Conservation (phyloP, 2,113 vertebrate genomes). For the Camelus dromedarius region DNA sequence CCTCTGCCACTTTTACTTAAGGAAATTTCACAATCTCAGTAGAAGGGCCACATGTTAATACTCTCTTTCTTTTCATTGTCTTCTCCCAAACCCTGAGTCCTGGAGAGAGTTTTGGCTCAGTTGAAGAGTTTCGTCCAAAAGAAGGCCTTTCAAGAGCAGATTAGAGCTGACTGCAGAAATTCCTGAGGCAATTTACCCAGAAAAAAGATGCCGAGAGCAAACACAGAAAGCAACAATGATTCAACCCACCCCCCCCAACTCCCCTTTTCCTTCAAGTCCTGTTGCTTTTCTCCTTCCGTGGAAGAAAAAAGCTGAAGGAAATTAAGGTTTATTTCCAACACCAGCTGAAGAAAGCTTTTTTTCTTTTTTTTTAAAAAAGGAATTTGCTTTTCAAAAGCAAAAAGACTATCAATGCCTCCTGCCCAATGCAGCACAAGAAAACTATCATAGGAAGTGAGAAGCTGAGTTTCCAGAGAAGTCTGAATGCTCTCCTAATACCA, state of each 20-base stretch:
- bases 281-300: not conserved
- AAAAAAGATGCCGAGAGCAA: conserved; percentile 39
- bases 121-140: conserved; percentile 38
- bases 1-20: not conserved
- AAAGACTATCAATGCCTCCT: not conserved
- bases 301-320: conserved; percentile 48
- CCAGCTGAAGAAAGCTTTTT: not conserved
- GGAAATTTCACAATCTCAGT: conserved; percentile 17
- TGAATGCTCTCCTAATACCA: not conserved
- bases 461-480: not conserved
- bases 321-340: conserved; percentile 64
- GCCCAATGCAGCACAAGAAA: not conserved
- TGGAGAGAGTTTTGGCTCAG: conserved; percentile 25
- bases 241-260: not conserved
- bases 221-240: conserved; percentile 40
- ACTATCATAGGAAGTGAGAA: not conserved
- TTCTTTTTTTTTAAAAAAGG: no score
- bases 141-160: conserved; percentile 58
- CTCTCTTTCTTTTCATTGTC: conserved; percentile 46
- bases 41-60: conserved; percentile 41
- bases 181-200: conserved; percentile 59
- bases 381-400: not conserved
- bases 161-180: conserved; percentile 71
- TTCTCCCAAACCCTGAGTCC: conserved; percentile 9
- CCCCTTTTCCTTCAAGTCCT: not conserved